Evolutionary conservation across 2,888 invertebrate species (phyloP), one percentile per base, ranked within the genome.

Genomic region (Entomobrya multifasciata): DNA sequence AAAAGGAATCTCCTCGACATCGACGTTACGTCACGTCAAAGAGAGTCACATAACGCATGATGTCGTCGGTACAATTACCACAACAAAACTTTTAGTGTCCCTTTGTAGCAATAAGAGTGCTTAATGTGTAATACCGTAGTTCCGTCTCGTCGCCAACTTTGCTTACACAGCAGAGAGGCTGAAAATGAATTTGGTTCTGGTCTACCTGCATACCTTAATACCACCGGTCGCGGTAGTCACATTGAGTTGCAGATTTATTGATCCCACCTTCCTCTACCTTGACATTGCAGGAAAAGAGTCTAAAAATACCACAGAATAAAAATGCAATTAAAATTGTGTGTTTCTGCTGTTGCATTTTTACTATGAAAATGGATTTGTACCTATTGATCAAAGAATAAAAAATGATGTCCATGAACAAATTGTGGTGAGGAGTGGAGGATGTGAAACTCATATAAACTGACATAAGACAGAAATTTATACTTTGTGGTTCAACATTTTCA

Each of bases 241-340:
- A 62, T 57, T 65, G 76, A 57, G 65, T 57, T 65, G 76, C 74
- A 76, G 83, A 83, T 74, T 83, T 83, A 83, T 76, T 52, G 76
- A 76, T 83, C 62, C 83, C 83, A 36, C 52, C 11, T 49, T 70
- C 70, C 70, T 44, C 70, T 81, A 81, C 81, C 81, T 81, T 81
- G 76, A 83, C 83, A 77, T 52, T 84, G 55, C 83, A 47, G 76
- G 52, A 83, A 83, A 83, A 74, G 25, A 41, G 44, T 62, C 62
- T 82, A 62, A 49, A 74, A 82, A 70, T 70, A 70, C 47, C 20
- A 13, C 20, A 57, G 6, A 5, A n/a, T n/a, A n/a, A 25, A 25
- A 6, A 36, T 36, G 36, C 8, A 36, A 36, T 36, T 36, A 36
- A 36, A n/a, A 8, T 44, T 13, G 10, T 13, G 11, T 70, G 15